phyloP scores from a whole-genome alignment of 2,888 invertebrate genomes.

The Scelioninae gen. 1 region DNA sequence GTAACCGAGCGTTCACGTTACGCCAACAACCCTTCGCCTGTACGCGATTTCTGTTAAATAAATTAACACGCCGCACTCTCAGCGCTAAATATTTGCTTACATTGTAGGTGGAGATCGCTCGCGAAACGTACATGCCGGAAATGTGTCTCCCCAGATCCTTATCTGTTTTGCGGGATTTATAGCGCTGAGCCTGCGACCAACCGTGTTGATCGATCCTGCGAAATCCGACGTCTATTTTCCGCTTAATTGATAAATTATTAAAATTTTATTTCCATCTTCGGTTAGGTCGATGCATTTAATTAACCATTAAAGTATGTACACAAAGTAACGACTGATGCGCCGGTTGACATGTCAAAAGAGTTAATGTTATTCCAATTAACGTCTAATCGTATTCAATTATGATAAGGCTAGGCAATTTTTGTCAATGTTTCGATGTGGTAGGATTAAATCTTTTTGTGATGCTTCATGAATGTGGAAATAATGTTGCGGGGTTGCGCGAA shows the following conservation, averaged over 20 bases:
- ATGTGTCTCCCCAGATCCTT: constrained; percentile 43
- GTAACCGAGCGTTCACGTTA: constrained; percentile 30
- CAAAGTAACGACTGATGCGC: too few relatives aligned
- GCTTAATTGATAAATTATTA: constrained; percentile 49
- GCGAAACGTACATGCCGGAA: constrained; percentile 58
- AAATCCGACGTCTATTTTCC: constrained; percentile 7
- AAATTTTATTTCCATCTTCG: too few relatives aligned
- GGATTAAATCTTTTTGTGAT: too few relatives aligned
- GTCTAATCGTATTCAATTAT: too few relatives aligned
- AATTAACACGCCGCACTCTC: constrained; percentile 47
- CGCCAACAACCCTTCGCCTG: constrained; percentile 41
- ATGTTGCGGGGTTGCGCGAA: too few relatives aligned
- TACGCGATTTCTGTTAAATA: constrained; percentile 43
- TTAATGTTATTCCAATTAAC: too few relatives aligned
- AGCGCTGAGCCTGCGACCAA: constrained; percentile 8
- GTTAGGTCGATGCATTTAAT: too few relatives aligned
- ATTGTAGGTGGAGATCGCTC: constrained; percentile 54
- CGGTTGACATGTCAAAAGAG: too few relatives aligned
- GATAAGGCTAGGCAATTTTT: too few relatives aligned
- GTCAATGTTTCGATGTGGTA: too few relatives aligned
- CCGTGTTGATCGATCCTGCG: constrained; percentile 43
- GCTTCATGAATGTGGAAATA: background rate
- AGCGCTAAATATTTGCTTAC: constrained; percentile 55
- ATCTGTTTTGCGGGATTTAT: constrained; percentile 45
- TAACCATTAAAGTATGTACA: too few relatives aligned